These are phyloP conservation scores for Tenodera sinensis DNA, from an alignment of 2,888 invertebrate genomes.

Conservation along the genomic window DNA sequence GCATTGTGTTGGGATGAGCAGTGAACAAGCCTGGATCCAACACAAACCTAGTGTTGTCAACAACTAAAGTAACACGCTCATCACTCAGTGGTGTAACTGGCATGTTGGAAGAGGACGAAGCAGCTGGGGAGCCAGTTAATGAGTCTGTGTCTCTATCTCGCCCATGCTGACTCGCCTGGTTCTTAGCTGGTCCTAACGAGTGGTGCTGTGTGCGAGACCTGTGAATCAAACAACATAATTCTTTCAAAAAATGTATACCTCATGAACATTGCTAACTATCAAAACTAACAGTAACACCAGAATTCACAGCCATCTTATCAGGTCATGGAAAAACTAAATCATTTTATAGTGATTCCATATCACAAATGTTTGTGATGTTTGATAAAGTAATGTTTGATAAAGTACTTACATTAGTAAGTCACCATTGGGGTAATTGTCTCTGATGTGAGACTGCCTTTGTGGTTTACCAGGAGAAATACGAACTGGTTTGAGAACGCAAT, in stretches of 20 bases:
- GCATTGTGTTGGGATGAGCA: constrained; percentile 96
- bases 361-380: too few species aligned
- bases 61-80: constrained; percentile 87
- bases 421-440: too few species aligned
- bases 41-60: constrained; percentile 92
- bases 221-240: constrained; percentile 31
- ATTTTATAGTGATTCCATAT: too few species aligned
- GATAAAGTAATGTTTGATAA: too few species aligned
- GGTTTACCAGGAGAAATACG: too few species aligned
- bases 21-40: constrained; percentile 90
- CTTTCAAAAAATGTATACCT: background rate
- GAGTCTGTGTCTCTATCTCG: constrained; percentile 37
- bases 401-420: too few species aligned
- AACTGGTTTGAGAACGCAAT: too few species aligned
- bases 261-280: background rate
- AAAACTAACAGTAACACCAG: too few species aligned
- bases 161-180: constrained; percentile 37
- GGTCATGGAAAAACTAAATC: too few species aligned
- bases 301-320: too few species aligned
- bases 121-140: constrained; percentile 30
- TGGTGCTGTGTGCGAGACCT: constrained; percentile 41
- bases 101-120: constrained; percentile 18
- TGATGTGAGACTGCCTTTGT: too few species aligned
- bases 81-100: constrained; percentile 48
- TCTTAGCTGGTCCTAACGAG: constrained; percentile 38